Evolutionary conservation across 2,797 vertebrate species (phyloP).

Genomic region (Anguilla obscura): DNA sequence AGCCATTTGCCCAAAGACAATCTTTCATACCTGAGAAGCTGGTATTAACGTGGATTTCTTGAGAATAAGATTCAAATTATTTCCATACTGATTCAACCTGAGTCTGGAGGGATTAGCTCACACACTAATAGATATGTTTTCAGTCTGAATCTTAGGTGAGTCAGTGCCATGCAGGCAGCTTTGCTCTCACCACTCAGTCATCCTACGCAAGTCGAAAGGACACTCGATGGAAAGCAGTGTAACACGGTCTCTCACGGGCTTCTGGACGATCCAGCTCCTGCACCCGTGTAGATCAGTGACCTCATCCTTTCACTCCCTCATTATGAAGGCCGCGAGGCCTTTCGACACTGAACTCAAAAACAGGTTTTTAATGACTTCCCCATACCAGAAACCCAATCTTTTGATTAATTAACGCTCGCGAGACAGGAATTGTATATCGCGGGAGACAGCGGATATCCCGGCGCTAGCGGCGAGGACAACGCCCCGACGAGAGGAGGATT

Average conservation of each 20-base stretch:
- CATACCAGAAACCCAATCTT: constrained; percentile 20
- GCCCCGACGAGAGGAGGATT: not conserved
- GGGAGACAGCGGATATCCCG: not conserved
- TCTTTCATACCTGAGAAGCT: no score
- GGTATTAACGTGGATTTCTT: not conserved
- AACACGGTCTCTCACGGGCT: not conserved
- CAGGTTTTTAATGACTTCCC: constrained; percentile 20
- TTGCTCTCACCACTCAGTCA: not conserved
- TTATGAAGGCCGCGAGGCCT: not conserved
- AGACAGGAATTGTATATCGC: not conserved
- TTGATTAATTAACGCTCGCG: constrained; percentile 6
- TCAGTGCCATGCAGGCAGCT: not conserved
- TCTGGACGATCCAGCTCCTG: not conserved
- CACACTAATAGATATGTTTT: not conserved
- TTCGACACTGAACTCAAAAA: not conserved
- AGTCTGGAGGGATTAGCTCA: not conserved
- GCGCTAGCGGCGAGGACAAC: not conserved
- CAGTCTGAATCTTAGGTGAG: not conserved
- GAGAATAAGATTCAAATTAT: not conserved
- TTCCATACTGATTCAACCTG: not conserved
- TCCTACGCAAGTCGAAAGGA: not conserved
- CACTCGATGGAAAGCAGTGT: not conserved
- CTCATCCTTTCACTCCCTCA: constrained; percentile 2
- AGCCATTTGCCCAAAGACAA: not conserved
- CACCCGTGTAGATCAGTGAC: not conserved